Percentiles rank a stretch among this genome's conserved stretches.
phyloP scores from a whole-genome alignment of 2,888 invertebrate genomes.

The Temnothorax ravouxi region DNA sequence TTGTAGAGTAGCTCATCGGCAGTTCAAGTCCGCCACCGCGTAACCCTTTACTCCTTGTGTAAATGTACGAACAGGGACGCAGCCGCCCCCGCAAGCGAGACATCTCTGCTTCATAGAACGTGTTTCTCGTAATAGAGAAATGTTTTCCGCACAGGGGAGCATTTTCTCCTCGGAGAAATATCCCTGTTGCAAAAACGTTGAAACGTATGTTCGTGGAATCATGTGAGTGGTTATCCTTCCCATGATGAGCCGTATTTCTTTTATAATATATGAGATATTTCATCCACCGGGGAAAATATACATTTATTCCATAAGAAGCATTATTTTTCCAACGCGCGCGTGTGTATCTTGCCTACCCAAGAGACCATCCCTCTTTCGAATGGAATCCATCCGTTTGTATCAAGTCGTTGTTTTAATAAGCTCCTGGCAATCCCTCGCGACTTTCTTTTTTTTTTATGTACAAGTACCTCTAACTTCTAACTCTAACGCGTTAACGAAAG shows the following conservation, averaged over 20 bases:
- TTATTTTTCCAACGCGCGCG: background rate
- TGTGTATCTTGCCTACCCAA: background rate
- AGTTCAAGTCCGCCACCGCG: background rate
- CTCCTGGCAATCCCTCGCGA: background rate
- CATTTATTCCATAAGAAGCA: background rate
- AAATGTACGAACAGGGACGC: background rate
- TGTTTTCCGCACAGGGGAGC: background rate
- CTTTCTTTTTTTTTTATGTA: background rate
- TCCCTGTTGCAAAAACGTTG: background rate
- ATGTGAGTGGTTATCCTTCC: background rate
- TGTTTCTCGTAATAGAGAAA: background rate
- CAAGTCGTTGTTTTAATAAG: constrained; percentile 16
- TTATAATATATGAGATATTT: background rate
- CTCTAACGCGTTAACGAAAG: background rate
- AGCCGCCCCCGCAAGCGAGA: too few relatives aligned
- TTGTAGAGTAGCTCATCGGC: background rate
- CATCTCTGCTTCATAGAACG: background rate
- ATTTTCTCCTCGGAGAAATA: constrained; percentile 19
- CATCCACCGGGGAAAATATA: background rate
- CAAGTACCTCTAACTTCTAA: background rate
- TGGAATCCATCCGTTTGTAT: background rate
- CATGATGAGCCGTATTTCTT: background rate
- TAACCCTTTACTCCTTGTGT: background rate
- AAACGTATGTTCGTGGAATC: background rate
- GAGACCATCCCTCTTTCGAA: background rate